Percentiles rank a stretch among this genome's conserved stretches.
phyloP scores from a whole-genome alignment of 2,113 vertebrate genomes.

The Hemiscyllium ocellatum region DNA sequence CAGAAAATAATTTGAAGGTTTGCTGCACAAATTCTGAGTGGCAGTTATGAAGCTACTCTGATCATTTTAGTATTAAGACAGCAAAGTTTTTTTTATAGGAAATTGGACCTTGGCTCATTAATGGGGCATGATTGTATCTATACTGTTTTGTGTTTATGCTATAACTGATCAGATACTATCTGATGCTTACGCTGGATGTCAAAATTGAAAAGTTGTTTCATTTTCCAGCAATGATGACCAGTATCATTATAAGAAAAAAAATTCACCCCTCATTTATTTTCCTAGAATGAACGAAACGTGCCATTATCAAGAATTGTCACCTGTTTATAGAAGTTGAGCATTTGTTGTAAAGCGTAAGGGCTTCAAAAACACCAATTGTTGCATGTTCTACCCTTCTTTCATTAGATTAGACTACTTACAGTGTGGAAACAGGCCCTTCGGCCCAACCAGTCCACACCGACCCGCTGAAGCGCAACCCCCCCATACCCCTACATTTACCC shows the following conservation, averaged over 20 bases:
- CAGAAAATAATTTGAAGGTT: background rate
- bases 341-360: background rate
- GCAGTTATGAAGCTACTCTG: background rate
- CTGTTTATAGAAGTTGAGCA: background rate
- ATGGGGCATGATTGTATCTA: background rate
- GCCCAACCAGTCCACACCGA: too few relatives aligned
- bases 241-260: background rate
- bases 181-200: background rate
- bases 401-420: too few relatives aligned
- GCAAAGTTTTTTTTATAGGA: background rate
- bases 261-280: background rate
- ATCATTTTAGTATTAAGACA: background rate
- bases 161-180: background rate
- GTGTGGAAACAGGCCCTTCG: too few relatives aligned
- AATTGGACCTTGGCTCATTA: background rate
- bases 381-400: background rate
- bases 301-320: background rate
- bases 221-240: background rate
- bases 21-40: background rate
- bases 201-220: background rate
- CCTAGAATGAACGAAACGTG: background rate
- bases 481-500: too few relatives aligned
- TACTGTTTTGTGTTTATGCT: background rate
- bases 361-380: background rate
- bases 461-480: too few relatives aligned